These are phyloP conservation scores for Selene dorsalis DNA, from an alignment of 2,797 vertebrate species.

Conservation along the genomic window DNA sequence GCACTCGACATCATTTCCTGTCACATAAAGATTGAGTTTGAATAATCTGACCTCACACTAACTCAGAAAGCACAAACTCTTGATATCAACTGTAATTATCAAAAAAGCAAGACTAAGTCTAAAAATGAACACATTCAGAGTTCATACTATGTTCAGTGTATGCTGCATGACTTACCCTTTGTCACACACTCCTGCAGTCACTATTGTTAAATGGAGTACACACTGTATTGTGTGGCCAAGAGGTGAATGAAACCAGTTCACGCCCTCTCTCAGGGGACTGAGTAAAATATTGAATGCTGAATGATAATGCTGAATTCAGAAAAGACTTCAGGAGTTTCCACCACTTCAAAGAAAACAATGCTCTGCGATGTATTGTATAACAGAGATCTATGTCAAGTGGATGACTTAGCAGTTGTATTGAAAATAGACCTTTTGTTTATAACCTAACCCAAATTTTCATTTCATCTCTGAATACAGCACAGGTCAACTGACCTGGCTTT, in stretches of 20 bases:
- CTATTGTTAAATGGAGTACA: conserved; percentile 25
- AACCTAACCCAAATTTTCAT: not conserved
- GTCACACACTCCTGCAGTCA: not conserved
- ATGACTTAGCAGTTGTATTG: not conserved
- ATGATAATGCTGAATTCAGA: not conserved
- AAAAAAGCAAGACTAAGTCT: not conserved
- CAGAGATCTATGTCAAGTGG: conserved; percentile 8
- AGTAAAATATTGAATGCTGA: conserved; percentile 20
- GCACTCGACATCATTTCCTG: not conserved
- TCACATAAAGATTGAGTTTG: not conserved
- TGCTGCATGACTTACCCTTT: not conserved
- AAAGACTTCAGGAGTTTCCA: not conserved
- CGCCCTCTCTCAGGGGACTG: conserved; percentile 59
- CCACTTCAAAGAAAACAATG: not conserved
- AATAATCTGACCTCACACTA: not conserved
- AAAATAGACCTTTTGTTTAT: conserved; percentile 2
- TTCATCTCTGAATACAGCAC: not conserved
- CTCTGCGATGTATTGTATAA: not conserved
- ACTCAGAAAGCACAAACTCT: not conserved
- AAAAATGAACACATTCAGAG: not conserved
- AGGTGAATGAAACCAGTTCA: conserved; percentile 34
- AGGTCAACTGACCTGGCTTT: not conserved
- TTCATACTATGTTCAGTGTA: not conserved
- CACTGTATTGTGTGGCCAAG: not conserved
- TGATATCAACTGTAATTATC: not conserved